phyloP scores from a whole-genome alignment of 2,888 invertebrate genomes.

The Phytoseiulus persimilis region DNA sequence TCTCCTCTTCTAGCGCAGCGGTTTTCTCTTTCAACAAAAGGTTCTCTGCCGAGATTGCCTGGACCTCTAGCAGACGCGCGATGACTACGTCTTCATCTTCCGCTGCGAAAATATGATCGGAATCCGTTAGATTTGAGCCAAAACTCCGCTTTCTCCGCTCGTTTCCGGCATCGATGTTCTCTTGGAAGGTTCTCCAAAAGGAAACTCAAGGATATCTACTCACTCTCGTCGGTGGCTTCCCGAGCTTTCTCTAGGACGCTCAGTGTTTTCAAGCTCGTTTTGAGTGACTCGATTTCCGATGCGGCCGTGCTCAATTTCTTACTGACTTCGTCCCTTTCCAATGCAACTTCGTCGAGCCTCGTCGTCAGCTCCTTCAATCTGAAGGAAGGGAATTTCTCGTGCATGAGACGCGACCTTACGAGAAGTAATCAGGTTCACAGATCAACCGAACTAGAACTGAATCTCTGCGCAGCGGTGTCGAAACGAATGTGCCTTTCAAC shows the following conservation, averaged over 20 bases:
- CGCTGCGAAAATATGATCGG: background rate
- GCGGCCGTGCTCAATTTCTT: background rate
- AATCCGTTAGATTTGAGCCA: no score
- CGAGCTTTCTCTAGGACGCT: slow-evolving; percentile 12
- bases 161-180: background rate
- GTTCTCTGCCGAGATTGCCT: background rate
- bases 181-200: background rate
- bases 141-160: background rate
- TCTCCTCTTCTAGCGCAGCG: background rate
- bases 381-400: background rate
- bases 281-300: slow-evolving; percentile 6
- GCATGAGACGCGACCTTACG: background rate
- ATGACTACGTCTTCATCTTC: slow-evolving; percentile 11
- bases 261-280: slow-evolving; percentile 5
- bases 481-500: background rate
- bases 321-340: background rate
- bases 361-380: slow-evolving; percentile 11
- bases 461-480: no score
- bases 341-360: background rate
- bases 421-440: no score
- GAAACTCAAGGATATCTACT: background rate
- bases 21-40: background rate
- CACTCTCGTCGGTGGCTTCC: background rate
- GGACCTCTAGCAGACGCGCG: slow-evolving; percentile 13
- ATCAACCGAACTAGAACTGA: no score